Conservation (phyloP, 2,113 vertebrate genomes). For the Platichthys flesus region DNA sequence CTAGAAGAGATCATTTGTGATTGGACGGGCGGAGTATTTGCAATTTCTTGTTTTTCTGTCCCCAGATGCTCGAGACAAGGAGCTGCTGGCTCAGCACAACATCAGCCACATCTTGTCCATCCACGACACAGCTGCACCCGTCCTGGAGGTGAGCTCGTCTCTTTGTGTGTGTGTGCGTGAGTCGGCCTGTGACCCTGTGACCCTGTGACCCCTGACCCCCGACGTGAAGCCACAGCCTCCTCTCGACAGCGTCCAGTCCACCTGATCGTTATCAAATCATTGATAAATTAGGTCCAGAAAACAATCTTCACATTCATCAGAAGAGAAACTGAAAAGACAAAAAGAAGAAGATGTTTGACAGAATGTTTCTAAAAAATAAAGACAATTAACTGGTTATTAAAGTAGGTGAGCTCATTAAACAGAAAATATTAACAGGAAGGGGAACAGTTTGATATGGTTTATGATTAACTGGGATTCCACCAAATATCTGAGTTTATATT, state of each 20-base stretch:
- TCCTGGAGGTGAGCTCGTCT: slow-evolving; percentile 87
- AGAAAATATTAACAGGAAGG: no score
- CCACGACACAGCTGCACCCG: slow-evolving; percentile 89
- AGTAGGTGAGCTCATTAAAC: no score
- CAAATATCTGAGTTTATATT: background rate
- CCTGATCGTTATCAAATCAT: no score
- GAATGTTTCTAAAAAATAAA: no score
- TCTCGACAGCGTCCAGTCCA: no score
- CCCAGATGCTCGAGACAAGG: slow-evolving; percentile 89
- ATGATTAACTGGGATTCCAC: background rate
- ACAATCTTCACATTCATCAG: no score
- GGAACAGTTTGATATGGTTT: no score
- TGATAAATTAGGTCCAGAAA: no score
- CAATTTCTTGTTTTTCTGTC: slow-evolving; percentile 23
- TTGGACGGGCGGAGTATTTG: slow-evolving; percentile 17
- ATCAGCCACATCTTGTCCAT: slow-evolving; percentile 94
- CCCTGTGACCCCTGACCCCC: background rate
- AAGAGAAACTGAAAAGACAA: no score
- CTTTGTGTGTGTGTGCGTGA: background rate
- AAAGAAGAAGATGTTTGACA: no score
- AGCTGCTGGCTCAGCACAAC: slow-evolving; percentile 89
- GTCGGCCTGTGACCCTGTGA: slow-evolving; percentile 4
- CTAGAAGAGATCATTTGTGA: slow-evolving; percentile 2
- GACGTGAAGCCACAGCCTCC: no score
- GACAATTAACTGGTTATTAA: no score